Evolutionary conservation across 2,888 invertebrate genomes (phyloP).

Genomic region (Drosophila anomelani): DNA sequence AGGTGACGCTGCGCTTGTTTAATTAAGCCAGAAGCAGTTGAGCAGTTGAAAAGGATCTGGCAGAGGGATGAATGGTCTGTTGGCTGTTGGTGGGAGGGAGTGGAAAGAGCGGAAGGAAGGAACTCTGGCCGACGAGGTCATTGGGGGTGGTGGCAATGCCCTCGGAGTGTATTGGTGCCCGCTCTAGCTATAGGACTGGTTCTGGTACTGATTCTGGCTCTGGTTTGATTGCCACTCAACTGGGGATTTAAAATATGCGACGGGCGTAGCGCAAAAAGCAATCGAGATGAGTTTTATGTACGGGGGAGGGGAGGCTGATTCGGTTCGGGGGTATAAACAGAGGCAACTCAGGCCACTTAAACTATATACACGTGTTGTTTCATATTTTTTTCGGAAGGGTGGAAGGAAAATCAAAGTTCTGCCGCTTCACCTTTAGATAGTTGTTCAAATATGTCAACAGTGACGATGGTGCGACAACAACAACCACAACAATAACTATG

Average conservation of each 20-base stretch:
- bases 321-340: constrained; percentile 50
- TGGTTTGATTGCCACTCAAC: constrained; percentile 75
- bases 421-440: constrained; percentile 62
- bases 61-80: constrained; percentile 8
- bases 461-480: constrained; percentile 28
- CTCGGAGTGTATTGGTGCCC: constrained; percentile 2
- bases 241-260: constrained; percentile 78
- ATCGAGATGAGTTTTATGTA: constrained; percentile 56
- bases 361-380: constrained; percentile 65
- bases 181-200: constrained; percentile 11
- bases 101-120: constrained; percentile 12
- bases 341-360: constrained; percentile 62
- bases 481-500: constrained; percentile 7
- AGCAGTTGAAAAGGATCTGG: constrained; percentile 27
- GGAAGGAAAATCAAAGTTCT: constrained; percentile 70
- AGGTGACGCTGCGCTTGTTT: constrained; percentile 72
- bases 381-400: constrained; percentile 1
- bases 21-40: constrained; percentile 67
- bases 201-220: constrained; percentile 20
- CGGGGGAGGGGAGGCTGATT: constrained; percentile 3
- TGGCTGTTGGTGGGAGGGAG: not conserved
- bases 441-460: constrained; percentile 76
- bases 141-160: constrained; percentile 36
- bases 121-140: constrained; percentile 22
- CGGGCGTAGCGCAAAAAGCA: constrained; percentile 72